phyloP scores from a whole-genome alignment of 2,113 vertebrate genomes.

The Cathartes aura region DNA sequence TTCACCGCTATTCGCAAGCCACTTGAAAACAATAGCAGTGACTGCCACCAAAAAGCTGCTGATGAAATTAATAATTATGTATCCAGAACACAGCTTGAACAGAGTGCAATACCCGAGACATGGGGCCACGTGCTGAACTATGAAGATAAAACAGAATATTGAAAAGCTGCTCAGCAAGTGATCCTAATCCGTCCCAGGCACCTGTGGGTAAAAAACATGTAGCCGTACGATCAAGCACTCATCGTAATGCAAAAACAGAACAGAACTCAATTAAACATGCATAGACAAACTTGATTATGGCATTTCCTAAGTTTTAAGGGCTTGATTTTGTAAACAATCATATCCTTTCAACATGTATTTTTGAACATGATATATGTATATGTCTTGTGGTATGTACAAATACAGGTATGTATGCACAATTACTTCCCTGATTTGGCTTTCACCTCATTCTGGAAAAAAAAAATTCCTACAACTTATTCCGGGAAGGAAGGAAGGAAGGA shows the following conservation, averaged over 20 bases:
- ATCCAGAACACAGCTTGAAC: constrained; percentile 43
- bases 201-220: constrained; percentile 28
- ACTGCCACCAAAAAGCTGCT: constrained; percentile 31
- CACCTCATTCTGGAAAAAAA: background rate
- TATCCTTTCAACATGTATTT: background rate
- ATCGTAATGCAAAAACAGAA: background rate
- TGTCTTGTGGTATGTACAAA: background rate
- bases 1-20: background rate
- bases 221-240: background rate
- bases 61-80: constrained; percentile 53
- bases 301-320: background rate
- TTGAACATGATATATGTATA: background rate
- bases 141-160: constrained; percentile 61
- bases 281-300: background rate
- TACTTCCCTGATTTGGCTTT: background rate
- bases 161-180: constrained; percentile 56
- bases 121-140: constrained; percentile 16
- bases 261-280: background rate
- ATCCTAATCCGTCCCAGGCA: constrained; percentile 57
- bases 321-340: background rate
- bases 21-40: constrained; percentile 42
- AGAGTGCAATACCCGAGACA: background rate
- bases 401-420: background rate
- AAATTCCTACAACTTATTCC: background rate
- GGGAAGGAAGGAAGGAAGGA: no score